Conservation (phyloP, 2,113 vertebrate genomes). For the Hystrix cristata region DNA sequence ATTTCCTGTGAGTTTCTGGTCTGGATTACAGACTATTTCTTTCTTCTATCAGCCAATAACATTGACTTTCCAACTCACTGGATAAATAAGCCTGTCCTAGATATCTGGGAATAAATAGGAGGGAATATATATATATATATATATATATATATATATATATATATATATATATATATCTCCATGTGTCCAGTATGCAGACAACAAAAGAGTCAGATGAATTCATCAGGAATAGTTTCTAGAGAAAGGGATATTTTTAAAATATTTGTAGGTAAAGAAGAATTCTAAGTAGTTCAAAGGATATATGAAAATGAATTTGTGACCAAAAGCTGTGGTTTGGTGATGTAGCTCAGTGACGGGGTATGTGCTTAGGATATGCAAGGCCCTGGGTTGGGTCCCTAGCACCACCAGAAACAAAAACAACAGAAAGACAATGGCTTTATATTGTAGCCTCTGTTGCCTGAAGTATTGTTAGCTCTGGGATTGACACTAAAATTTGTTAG, state of each 20-base stretch:
- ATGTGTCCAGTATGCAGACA: background rate
- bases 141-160: too few relatives aligned
- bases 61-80: constrained; percentile 3
- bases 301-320: background rate
- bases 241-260: background rate
- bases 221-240: background rate
- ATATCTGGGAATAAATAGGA: constrained; percentile 27
- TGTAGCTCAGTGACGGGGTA: background rate
- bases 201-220: background rate
- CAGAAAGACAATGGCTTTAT: background rate
- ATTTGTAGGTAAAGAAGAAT: constrained; percentile 44
- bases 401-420: background rate
- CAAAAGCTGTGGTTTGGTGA: background rate
- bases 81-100: constrained; percentile 40
- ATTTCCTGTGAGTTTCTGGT: constrained; percentile 35
- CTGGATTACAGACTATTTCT: constrained; percentile 26
- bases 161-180: too few relatives aligned
- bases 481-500: constrained; percentile 49
- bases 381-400: background rate
- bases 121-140: too few relatives aligned
- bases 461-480: background rate
- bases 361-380: background rate
- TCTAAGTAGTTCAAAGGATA: background rate
- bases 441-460: background rate
- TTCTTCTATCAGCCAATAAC: constrained; percentile 30